Base-by-base conservation (phyloP, 2,888 invertebrate species). In the Holacanthella duospinosa region DNA sequence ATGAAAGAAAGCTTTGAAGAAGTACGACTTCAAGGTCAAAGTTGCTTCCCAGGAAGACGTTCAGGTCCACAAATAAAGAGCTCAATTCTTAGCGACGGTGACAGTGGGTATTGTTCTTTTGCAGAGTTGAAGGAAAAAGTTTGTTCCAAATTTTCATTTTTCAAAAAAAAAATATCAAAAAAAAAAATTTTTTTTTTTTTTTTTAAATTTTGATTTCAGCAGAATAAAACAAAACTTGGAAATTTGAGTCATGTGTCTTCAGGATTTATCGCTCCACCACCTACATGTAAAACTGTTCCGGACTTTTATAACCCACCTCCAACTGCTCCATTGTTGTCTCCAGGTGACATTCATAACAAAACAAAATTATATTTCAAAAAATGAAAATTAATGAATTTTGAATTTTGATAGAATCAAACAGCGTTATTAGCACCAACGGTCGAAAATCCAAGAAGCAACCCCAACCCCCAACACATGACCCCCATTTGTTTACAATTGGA, bases 1-100 rank as follows among this genome's bases (percentile, higher is more conserved):
- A 53, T 68, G 12, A 56, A 61, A n/a, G 55, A 56, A 16, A 63
- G 59, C n/a, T 60, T 64, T 24, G 63, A 69, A 9, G 69, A 66
- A 26, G 24, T 48, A 4, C 12, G 48, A 9, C 48, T 48, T 21
- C 48, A 48, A 48, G 48, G 48, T 48, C 48, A 48, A 48, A 48
- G 48, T 48, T 36, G 36, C 16, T 21, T 48, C n/a, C 48, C 48
- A 48, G 48, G 19, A 4, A 9, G 48, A 4, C 12, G 48, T 4
- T n/a, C 12, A 4, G 48, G 48, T n/a, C 36, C 36, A 16, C 36
- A 6, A 16, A 9, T 36, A 16, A 36, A 16, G 36, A 36, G 16
- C 9, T n/a, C 21, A n/a, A 4, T 48, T 4, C 21, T n/a, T 21
- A 21, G 19, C n/a, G 48, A 48, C 6, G 19, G 19, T 21, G 19